These are phyloP conservation scores for Drosophila carrolli DNA, from an alignment of 1,140 invertebrate species.

Conservation along the genomic window DNA sequence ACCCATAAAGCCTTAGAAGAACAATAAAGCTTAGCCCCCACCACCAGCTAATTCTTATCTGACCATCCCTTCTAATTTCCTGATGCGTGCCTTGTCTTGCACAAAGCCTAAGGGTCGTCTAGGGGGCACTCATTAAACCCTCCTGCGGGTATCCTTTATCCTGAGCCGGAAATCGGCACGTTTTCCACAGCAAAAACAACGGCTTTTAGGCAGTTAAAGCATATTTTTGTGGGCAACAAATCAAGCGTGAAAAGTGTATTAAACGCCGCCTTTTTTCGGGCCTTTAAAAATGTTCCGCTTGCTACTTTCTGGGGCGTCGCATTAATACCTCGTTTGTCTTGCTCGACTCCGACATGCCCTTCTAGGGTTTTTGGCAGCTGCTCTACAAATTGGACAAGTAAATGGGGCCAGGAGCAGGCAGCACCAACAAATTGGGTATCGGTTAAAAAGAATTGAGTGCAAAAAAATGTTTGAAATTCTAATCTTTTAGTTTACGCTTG, in stretches of 20 bases:
- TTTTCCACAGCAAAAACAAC: conserved; percentile 21
- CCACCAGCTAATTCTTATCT: conserved; percentile 28
- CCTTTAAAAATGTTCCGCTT: conserved; percentile 57
- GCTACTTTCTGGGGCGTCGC: conserved; percentile 30
- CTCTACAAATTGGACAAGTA: conserved; percentile 69
- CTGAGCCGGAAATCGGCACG: conserved; percentile 42
- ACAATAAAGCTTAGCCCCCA: conserved; percentile 16
- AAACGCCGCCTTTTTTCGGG: conserved; percentile 9
- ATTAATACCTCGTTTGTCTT: conserved; percentile 48
- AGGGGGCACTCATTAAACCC: conserved; percentile 37
- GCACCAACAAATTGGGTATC: conserved; percentile 43
- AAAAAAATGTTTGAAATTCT: conserved; percentile 75
- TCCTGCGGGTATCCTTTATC: conserved; percentile 43
- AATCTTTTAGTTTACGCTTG: conserved; percentile 77
- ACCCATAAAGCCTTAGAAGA: neutral
- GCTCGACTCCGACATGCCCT: conserved; percentile 20
- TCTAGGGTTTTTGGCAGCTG: conserved; percentile 60
- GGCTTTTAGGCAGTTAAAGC: conserved; percentile 32
- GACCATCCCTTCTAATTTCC: conserved; percentile 17
- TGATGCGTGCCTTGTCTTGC: conserved; percentile 29
- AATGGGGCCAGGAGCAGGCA: conserved; percentile 10
- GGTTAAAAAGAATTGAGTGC: conserved; percentile 45
- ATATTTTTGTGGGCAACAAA: conserved; percentile 47
- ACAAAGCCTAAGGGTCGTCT: conserved; percentile 13
- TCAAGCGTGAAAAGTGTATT: conserved; percentile 49